Evolutionary conservation across 2,888 invertebrate genomes (phyloP), one percentile per base, ranked within the genome.

Genomic region (Eupithecia centaureata): DNA sequence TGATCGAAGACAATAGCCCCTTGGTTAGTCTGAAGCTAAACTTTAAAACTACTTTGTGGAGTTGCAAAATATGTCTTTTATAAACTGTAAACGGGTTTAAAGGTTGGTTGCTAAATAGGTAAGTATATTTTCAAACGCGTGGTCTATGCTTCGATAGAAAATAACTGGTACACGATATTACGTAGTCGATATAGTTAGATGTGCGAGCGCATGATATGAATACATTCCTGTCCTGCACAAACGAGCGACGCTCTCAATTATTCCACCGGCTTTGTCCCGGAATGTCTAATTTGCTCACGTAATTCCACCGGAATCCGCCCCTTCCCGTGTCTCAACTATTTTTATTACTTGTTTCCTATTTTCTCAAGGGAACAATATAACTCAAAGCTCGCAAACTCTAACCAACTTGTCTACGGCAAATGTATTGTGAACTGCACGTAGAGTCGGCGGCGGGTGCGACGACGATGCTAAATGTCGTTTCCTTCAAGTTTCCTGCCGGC

Each of bases 221-320:
- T 80, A 78, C 81, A 78, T 85, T 84, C 82, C 76, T 63, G 79
- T 79, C 66, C 56, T 61, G 63, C 27, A 67, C 83, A 83, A 85
- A 84, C 82, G 83, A 80, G 80, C 79, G 80, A 85, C 85, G 83
- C 83, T 82, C 86, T 86, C 89, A 89, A 90, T 90, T 90, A 92
- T 87, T 89, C 85, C 85, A 81, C 83, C 82, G 81, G 84, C 87
- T 86, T 88, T 91, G 89, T 87, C 84, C 89, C 79, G 91, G 92
- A 92, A 92, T 92, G 91, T 91, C 88, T 92, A 91, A 92, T 92
- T 92, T 92, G 89, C 90, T 91, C 92, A 92, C 93, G 92, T 92
- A 91, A 92, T 92, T 91, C 87, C 86, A 84, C 80, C 81, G 91
- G 91, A 91, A 92, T 92, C 86, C 82, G 88, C 89, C 90, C 89